Percentiles rank a stretch among this genome's conserved stretches.
Evolutionary conservation across 2,113 vertebrate genomes (phyloP).

Genomic region (Salvelinus fontinalis): DNA sequence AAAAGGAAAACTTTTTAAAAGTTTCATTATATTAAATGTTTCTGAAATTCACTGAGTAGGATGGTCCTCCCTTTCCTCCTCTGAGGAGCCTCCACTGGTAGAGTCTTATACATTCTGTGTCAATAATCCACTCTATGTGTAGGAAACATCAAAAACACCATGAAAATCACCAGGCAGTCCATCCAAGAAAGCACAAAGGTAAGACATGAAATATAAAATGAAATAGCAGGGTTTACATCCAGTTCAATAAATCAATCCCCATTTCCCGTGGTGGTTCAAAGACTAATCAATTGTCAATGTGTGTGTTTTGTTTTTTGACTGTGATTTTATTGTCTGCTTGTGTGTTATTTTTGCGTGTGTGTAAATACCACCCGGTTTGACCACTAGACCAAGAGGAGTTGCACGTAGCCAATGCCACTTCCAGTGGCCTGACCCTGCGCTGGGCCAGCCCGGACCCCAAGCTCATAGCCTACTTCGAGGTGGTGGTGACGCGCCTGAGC

Average conservation of each 20-base stretch:
- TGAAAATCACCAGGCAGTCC: conserved; percentile 58
- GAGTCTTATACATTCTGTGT: too few relatives aligned
- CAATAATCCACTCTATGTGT: not conserved
- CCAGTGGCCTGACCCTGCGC: conserved; percentile 78
- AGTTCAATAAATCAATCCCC: not conserved
- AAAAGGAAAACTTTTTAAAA: too few relatives aligned
- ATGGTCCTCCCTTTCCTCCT: too few relatives aligned
- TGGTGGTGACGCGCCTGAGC: conserved; percentile 72
- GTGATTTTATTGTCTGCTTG: not conserved
- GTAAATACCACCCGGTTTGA: not conserved
- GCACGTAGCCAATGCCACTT: conserved; percentile 81
- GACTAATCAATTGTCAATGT: not conserved
- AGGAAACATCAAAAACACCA: conserved; percentile 64
- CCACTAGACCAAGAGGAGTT: conserved; percentile 56
- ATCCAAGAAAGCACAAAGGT: conserved; percentile 67
- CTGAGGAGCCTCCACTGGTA: too few relatives aligned
- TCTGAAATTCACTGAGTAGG: too few relatives aligned
- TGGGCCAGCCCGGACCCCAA: conserved; percentile 79
- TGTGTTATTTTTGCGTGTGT: not conserved
- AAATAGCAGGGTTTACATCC: not conserved
- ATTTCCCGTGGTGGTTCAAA: not conserved
- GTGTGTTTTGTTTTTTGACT: not conserved
- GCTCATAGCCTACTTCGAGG: conserved; percentile 72
- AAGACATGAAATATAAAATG: conserved; percentile 4
- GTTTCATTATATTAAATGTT: too few relatives aligned